Conservation (phyloP, 2,113 vertebrate genomes). For the Lepus timidus region DNA sequence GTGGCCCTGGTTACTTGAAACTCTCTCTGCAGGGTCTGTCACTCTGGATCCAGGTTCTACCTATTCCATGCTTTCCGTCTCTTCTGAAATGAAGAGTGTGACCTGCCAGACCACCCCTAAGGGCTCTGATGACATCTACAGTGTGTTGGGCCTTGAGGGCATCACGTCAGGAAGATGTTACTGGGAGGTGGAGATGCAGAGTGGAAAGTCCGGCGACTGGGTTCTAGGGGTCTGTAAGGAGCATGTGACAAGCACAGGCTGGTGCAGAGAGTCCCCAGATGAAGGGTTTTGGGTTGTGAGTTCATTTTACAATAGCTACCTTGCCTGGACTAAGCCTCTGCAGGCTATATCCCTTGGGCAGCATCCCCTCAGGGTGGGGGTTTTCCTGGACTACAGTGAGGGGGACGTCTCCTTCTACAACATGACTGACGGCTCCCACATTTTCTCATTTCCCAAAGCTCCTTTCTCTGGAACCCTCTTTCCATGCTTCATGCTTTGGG, state of each 20-base stretch:
- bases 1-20: fast-evolving
- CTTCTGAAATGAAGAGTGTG: not conserved
- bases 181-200: slow-evolving; percentile 74
- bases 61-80: fast-evolving
- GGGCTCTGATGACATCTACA: slow-evolving; percentile 46
- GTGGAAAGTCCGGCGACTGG: slow-evolving; percentile 11
- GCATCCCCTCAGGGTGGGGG: slow-evolving; percentile 79
- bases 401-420: slow-evolving; percentile 89
- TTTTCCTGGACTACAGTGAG: slow-evolving; percentile 87
- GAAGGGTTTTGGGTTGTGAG: slow-evolving; percentile 70
- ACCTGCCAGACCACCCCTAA: fast-evolving
- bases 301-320: no score
- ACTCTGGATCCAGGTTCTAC: slow-evolving; percentile 56
- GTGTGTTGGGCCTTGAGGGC: slow-evolving; percentile 29
- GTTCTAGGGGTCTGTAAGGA: slow-evolving; percentile 62
- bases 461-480: slow-evolving; percentile 86
- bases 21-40: slow-evolving; percentile 29
- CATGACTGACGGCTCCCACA: slow-evolving; percentile 85
- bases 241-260: not conserved
- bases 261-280: fast-evolving
- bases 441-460: slow-evolving; percentile 85
- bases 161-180: slow-evolving; percentile 60
- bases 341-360: slow-evolving; percentile 44
- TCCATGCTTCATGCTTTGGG: slow-evolving; percentile 84
- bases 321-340: not conserved